Base-by-base conservation (phyloP, 2,888 invertebrate genomes). In the Oscheius sp. region DNA sequence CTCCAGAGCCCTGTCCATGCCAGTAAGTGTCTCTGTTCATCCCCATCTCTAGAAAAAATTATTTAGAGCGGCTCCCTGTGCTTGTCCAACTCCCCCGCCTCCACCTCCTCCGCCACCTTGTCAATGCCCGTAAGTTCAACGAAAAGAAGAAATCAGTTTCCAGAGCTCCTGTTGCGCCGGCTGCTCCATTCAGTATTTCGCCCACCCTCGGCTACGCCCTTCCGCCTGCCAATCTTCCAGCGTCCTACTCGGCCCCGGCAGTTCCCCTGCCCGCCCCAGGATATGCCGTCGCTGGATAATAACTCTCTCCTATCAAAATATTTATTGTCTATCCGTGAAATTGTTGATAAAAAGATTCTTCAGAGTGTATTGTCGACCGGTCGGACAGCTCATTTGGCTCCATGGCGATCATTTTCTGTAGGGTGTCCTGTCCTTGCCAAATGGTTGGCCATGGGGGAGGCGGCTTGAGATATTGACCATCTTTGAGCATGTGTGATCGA, bases 401-500 rank as follows among this genome's bases (percentile, higher is more conserved):
- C 66, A 66, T 66, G 13, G 52, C 29, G 49, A 66, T 66, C 66
- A 66, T 27, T 52, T 49, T 49, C 18, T 66, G 66, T 12, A 66
- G 52, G 3, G 66, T 52, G 52, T 66, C 66, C 29, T 27, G 27
- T 25, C 49, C 52, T n/a, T 18, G 6, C 29, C 49, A 66, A 5
- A 66, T 52, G 25, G 52, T 35, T 2, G 66, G 53, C 72, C 72
- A 72, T 2, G 12, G n/a, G 12, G 72, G 72, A 25, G 66, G 72
- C 5, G 72, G 66, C n/a, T 23, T 5, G 23, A 46, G 23, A 25
- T 69, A 80, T 0, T 35, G 53, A 43, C 78, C 78, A 41, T 73
- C 61, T n/a, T 61, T 41, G 18, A 68, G 52, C 81, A 81, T 81
- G 68, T 81, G 81, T 1, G 69, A 72, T 41, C 81, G 74, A 55